Evolutionary conservation across 2,888 invertebrate species (phyloP).

Genomic region (Cremastinae sp.): DNA sequence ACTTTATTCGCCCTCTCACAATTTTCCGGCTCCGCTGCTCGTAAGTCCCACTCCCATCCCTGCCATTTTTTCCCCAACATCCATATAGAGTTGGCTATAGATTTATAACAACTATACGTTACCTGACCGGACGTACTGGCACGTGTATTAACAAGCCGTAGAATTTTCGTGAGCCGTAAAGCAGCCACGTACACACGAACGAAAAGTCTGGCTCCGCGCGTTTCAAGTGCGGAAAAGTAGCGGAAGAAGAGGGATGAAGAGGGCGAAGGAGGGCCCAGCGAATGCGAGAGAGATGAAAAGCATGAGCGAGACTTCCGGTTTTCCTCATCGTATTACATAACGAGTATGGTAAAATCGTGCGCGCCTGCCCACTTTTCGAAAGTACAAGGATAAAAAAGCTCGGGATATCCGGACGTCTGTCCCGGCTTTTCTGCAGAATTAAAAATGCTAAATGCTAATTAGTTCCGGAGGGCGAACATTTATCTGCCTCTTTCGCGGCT

Average conservation of each 20-base stretch:
- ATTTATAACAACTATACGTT: conserved; percentile 57
- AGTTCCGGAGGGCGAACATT: conserved; percentile 74
- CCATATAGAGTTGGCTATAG: conserved; percentile 39
- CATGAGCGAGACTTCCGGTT: conserved; percentile 54
- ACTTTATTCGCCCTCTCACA: conserved; percentile 67
- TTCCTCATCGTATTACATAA: conserved; percentile 51
- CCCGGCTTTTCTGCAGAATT: conserved; percentile 73
- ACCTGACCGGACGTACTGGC: conserved; percentile 42
- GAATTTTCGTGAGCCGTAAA: conserved; percentile 63
- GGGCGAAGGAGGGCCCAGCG: not conserved
- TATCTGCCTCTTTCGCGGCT: conserved; percentile 61
- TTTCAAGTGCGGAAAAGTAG: not conserved
- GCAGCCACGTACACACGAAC: conserved; percentile 5
- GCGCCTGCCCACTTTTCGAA: conserved; percentile 36
- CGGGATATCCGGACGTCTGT: conserved; percentile 57
- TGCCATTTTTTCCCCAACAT: conserved; percentile 23
- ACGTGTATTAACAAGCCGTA: conserved; percentile 66
- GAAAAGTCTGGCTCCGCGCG: not conserved
- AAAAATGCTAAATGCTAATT: conserved; percentile 79
- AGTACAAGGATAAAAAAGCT: conserved; percentile 43
- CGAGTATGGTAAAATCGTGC: conserved; percentile 49
- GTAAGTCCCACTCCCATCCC: conserved; percentile 31
- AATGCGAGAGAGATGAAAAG: conserved; percentile 42
- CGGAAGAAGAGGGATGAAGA: no score
- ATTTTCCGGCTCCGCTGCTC: conserved; percentile 62